Evolutionary conservation across 2,113 vertebrate species (phyloP), one percentile per base, ranked within the genome.

Genomic region (Microcebus griseorufus): DNA sequence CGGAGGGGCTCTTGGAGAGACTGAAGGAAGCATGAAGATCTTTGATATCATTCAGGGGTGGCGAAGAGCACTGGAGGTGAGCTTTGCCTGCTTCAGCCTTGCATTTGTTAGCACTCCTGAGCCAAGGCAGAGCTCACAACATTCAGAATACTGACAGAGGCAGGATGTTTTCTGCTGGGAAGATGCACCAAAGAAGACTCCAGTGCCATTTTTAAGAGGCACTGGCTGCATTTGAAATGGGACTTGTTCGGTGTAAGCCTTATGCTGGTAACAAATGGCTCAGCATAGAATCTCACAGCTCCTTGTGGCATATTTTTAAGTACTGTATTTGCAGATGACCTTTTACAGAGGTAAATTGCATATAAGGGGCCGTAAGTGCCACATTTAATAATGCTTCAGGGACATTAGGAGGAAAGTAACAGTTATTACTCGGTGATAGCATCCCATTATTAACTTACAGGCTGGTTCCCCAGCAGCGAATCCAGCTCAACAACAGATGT

Each of bases 361-460:
- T 90, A 92, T 95, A 90, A 87, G 89, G 48, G 27, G 29, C 29
- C 55, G 11, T 90, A 92, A 96, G 86, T 92, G 82, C 64, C 76
- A 92, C 79, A 84, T 84, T 98, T 96, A 97, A 96, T 89, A 96
- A 87, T 95, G 83, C 87, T 83, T 86, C 32, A 51, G 97, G 82
- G 92, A 95, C 58, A 73, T 95, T 97, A 94, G 75, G 55, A 90
- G 53, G 89, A 96, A 81, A 93, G 93, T 84, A 96, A 83, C 78
- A 88, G 93, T 93, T 97, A 93, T 88, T 95, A 97, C 94, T 94
- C 9, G 13, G 32, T 53, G 45, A 92, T 76, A 79, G 45, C 12
- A 3, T 90, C 29, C 69, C 89, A 89, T 97, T 97, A 97, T 97
- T 96, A 97, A 96, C 93, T 95, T 93, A 69, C 17, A 94, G 79